phyloP scores from a whole-genome alignment of 2,888 invertebrate species.

The Stenodema calcarata region DNA sequence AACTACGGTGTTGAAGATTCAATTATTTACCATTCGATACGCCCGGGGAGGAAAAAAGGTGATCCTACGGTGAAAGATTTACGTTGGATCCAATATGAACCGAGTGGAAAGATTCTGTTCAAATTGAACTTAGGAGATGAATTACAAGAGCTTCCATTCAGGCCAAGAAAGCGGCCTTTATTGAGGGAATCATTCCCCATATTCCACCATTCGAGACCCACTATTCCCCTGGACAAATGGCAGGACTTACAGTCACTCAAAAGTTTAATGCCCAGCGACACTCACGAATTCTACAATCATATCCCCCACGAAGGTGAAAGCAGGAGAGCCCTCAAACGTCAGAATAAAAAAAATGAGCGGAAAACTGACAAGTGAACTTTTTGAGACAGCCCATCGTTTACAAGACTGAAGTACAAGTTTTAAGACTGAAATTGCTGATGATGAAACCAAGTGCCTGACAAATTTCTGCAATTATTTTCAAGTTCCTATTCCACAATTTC shows the following conservation, averaged over 20 bases:
- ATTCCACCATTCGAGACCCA: no score
- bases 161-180: not conserved
- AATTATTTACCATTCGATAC: constrained; percentile 39
- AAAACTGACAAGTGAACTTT: not conserved
- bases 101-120: not conserved
- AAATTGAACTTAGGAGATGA: not conserved
- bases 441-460: no score
- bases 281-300: not conserved
- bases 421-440: no score
- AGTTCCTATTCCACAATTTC: no score
- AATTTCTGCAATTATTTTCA: no score
- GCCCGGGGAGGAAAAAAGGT: constrained; percentile 43
- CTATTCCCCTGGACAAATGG: not conserved
- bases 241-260: not conserved
- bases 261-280: not conserved
- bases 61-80: constrained; percentile 48
- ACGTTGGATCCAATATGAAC: constrained; percentile 18
- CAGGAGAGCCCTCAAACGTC: no score
- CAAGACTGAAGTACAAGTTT: no score
- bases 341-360: not conserved
- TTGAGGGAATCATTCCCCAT: not conserved
- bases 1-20: constrained; percentile 20
- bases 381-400: not conserved
- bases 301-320: not conserved
- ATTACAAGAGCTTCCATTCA: no score